Evolutionary conservation across 1,140 invertebrate genomes (phyloP).

Genomic region (Hypothenemus hampei): DNA sequence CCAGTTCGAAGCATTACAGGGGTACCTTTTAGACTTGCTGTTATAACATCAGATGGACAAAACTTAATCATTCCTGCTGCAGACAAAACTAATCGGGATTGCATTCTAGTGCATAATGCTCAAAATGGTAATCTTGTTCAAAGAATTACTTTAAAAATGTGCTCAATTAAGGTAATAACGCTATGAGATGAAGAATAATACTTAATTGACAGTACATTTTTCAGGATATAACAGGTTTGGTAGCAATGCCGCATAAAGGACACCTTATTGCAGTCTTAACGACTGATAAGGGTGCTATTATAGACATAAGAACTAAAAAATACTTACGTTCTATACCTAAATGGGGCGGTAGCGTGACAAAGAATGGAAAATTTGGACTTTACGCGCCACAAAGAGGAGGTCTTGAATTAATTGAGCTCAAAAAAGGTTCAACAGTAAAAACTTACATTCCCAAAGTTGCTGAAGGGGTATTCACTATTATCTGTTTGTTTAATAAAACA

Average conservation of each 20-base stretch:
- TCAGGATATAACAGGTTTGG: constrained; percentile 61
- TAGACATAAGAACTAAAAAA: constrained; percentile 77
- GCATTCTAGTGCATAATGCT: constrained; percentile 76
- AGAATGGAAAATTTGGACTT: constrained; percentile 85
- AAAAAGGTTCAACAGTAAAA: constrained; percentile 74
- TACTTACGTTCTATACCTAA: constrained; percentile 70
- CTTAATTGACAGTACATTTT: constrained; percentile 8
- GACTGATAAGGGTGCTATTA: constrained; percentile 81
- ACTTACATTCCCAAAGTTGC: constrained; percentile 89
- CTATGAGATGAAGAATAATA: background rate
- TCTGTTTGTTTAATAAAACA: constrained; percentile 88
- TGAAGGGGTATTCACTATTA: constrained; percentile 95
- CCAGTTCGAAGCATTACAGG: constrained; percentile 62
- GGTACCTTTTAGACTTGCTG: constrained; percentile 62
- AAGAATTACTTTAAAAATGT: constrained; percentile 65
- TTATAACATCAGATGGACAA: constrained; percentile 75
- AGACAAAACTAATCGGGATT: constrained; percentile 79
- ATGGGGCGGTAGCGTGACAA: constrained; percentile 78
- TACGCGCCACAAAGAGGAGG: constrained; percentile 91
- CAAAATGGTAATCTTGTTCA: constrained; percentile 75
- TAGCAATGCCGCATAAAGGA: constrained; percentile 75
- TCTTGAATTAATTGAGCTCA: constrained; percentile 82
- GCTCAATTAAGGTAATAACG: constrained; percentile 55
- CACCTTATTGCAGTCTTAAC: constrained; percentile 84
- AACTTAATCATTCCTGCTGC: constrained; percentile 72